A percentile compares a stretch with the other conserved stretches of the same genome.
These are phyloP conservation scores for Bursaphelenchus mucronatus DNA, from an alignment of 1,140 invertebrate genomes.

Conservation along the genomic window DNA sequence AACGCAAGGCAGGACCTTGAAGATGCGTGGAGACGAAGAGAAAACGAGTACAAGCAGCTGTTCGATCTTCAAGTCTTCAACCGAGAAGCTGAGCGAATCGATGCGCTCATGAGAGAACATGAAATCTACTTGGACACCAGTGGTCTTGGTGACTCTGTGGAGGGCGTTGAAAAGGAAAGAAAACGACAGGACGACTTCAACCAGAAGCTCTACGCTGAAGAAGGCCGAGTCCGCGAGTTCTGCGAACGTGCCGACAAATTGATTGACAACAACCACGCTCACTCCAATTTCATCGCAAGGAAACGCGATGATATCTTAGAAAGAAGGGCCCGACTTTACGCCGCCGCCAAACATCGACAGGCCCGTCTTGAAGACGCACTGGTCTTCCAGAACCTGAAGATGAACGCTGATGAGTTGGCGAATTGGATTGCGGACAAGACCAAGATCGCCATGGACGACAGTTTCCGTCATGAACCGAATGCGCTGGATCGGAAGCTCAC, in stretches of 20 bases:
- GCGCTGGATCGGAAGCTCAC: constrained; percentile 88
- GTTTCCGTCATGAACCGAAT: constrained; percentile 68
- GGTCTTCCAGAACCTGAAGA: constrained; percentile 78
- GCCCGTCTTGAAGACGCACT: constrained; percentile 73
- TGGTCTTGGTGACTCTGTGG: constrained; percentile 79
- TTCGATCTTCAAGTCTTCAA: constrained; percentile 80
- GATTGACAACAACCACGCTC: constrained; percentile 78
- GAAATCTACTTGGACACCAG: constrained; percentile 84
- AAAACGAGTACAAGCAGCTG: constrained; percentile 76
- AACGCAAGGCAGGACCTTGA: constrained; percentile 29
- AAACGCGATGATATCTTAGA: constrained; percentile 73
- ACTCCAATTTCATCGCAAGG: constrained; percentile 61
- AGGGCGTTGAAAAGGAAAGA: constrained; percentile 85
- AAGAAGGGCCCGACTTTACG: constrained; percentile 71
- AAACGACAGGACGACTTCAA: constrained; percentile 92
- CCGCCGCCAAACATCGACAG: constrained; percentile 71
- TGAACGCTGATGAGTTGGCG: constrained; percentile 78
- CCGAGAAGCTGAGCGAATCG: constrained; percentile 91
- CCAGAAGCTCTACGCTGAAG: constrained; percentile 83
- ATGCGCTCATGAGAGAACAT: constrained; percentile 86
- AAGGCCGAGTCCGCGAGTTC: constrained; percentile 81
- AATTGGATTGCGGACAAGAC: constrained; percentile 84
- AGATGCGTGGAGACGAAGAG: constrained; percentile 75
- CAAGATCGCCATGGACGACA: constrained; percentile 67
- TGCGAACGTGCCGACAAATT: constrained; percentile 79